Evolutionary conservation across 2,888 invertebrate genomes (phyloP).

Genomic region (Synanthedon tipuliformis): DNA sequence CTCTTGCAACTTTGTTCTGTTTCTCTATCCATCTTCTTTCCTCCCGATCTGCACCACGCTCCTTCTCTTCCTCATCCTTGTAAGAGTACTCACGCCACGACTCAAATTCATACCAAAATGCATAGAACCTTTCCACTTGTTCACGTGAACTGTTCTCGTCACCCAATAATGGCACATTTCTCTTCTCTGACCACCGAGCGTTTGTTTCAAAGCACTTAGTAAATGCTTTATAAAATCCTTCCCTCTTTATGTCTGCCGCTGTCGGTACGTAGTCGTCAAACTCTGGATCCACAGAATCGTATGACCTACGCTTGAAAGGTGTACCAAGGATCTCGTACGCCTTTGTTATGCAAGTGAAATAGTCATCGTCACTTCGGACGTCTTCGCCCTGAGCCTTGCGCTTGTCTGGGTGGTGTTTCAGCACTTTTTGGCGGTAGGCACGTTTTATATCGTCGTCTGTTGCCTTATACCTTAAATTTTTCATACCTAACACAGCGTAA

Average conservation of each 20-base stretch:
- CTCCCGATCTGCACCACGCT: constrained; percentile 95
- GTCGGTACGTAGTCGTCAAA: constrained; percentile 91
- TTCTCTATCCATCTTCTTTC: constrained; percentile 98
- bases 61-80: constrained; percentile 98
- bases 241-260: constrained; percentile 79
- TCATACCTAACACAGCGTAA: constrained; percentile 94
- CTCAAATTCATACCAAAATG: constrained; percentile 98
- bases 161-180: constrained; percentile 86
- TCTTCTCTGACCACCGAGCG: constrained; percentile 91
- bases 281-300: constrained; percentile 95
- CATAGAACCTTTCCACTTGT: constrained; percentile 93
- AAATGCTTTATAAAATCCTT: constrained; percentile 79
- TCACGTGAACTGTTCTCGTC: constrained; percentile 81
- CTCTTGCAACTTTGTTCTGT: constrained; percentile 93
- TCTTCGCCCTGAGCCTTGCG: constrained; percentile 91
- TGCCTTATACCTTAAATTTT: constrained; percentile 83
- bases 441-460: constrained; percentile 93
- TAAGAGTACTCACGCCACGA: constrained; percentile 99
- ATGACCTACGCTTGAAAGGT: constrained; percentile 84
- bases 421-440: constrained; percentile 81
- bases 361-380: constrained; percentile 91
- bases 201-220: constrained; percentile 80
- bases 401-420: constrained; percentile 98
- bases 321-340: constrained; percentile 93
- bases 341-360: constrained; percentile 98